Percentiles rank a stretch among this genome's conserved stretches.
These are phyloP conservation scores for Papilio polytes DNA, from an alignment of 1,140 invertebrate species.

Conservation along the genomic window DNA sequence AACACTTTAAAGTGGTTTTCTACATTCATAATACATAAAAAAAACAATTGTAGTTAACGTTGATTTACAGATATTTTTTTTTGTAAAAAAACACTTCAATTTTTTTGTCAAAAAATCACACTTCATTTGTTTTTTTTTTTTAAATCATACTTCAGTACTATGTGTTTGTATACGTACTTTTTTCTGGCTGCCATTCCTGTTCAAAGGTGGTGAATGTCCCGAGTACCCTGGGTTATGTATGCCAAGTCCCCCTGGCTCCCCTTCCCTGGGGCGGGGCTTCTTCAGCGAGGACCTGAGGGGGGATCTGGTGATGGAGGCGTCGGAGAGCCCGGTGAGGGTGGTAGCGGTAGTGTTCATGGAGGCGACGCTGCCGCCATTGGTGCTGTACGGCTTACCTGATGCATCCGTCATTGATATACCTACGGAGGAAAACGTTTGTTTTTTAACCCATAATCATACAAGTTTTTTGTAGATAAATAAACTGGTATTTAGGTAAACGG, in stretches of 20 bases:
- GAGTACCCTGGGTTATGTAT: slow-evolving; percentile 94
- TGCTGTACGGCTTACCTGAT: slow-evolving; percentile 91
- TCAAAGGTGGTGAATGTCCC: slow-evolving; percentile 90
- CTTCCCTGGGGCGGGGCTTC: slow-evolving; percentile 87
- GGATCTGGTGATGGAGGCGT: slow-evolving; percentile 87
- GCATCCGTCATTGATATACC: slow-evolving; percentile 92
- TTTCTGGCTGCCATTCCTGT: slow-evolving; percentile 92
- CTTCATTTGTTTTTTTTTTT: background rate
- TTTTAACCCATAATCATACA: too few relatives aligned
- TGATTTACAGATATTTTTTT: too few relatives aligned
- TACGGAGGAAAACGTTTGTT: slow-evolving; percentile 53
- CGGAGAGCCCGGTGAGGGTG: slow-evolving; percentile 84
- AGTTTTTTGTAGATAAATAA: too few relatives aligned
- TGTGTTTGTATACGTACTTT: slow-evolving; percentile 95
- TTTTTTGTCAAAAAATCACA: background rate
- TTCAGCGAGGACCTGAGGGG: slow-evolving; percentile 92
- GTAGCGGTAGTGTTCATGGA: slow-evolving; percentile 90
- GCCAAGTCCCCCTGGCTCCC: slow-evolving; percentile 86
- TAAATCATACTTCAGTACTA: slow-evolving; percentile 92
- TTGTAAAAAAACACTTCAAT: background rate
- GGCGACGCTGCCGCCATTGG: slow-evolving; percentile 89
- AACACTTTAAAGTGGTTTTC: too few relatives aligned
- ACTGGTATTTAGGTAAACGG: too few relatives aligned
- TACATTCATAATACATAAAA: too few relatives aligned
- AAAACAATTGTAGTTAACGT: too few relatives aligned